Conservation (phyloP, 1,140 invertebrate species). For the Lordiphosa clarofinis region DNA sequence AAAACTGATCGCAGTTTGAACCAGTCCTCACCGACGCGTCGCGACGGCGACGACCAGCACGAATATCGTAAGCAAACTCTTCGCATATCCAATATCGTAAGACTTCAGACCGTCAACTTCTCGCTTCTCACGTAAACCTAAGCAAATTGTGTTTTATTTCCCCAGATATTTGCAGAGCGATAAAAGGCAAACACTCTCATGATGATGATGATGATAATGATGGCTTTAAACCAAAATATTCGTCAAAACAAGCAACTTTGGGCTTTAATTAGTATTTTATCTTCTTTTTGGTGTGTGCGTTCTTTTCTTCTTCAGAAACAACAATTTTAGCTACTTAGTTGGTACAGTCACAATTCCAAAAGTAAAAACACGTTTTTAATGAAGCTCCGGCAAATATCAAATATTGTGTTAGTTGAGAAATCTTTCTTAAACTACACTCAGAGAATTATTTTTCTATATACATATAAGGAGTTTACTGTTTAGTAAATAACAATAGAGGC, state of each 20-base stretch:
- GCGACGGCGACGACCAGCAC: background rate
- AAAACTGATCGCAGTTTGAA: slow-evolving; percentile 60
- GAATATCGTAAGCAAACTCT: slow-evolving; percentile 19
- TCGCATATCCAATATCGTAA: background rate
- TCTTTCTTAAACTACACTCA: too few relatives aligned
- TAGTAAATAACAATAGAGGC: too few relatives aligned
- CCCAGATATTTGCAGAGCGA: slow-evolving; percentile 32
- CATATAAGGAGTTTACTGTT: too few relatives aligned
- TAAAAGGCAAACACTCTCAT: slow-evolving; percentile 20
- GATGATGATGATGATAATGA: background rate
- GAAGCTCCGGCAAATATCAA: too few relatives aligned
- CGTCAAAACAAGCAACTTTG: slow-evolving; percentile 4
- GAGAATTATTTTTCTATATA: too few relatives aligned
- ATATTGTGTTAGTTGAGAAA: too few relatives aligned
- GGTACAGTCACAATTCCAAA: slow-evolving; percentile 19
- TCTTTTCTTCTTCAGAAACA: slow-evolving; percentile 22
- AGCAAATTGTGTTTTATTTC: background rate
- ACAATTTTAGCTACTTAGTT: slow-evolving; percentile 2
- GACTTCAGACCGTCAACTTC: background rate
- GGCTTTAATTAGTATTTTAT: slow-evolving; percentile 51
- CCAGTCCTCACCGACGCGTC: background rate
- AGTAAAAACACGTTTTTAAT: too few relatives aligned
- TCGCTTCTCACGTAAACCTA: background rate
- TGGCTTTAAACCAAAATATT: slow-evolving; percentile 8
- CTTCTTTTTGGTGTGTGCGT: background rate